A percentile compares a stretch with the other conserved stretches of the same genome.
phyloP scores from a whole-genome alignment of 1,140 invertebrate genomes.

The Pinna nobilis region DNA sequence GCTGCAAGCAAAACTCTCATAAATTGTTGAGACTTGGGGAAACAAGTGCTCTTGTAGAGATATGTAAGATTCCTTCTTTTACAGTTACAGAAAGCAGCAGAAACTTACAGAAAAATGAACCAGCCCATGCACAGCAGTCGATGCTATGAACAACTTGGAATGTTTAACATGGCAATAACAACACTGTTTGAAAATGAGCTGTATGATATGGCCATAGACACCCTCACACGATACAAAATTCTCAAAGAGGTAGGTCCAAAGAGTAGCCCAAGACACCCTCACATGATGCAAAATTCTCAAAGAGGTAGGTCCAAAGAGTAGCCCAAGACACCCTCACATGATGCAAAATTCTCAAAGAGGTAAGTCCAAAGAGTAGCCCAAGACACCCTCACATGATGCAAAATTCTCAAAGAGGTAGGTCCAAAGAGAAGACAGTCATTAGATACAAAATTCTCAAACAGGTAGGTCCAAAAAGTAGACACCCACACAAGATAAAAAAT shows the following conservation, averaged over 20 bases:
- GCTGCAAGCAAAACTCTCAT: too few relatives aligned
- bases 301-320: slow-evolving; percentile 31
- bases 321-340: slow-evolving; percentile 56
- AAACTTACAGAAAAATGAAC: slow-evolving; percentile 45
- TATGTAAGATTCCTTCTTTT: slow-evolving; percentile 20
- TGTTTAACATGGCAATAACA: slow-evolving; percentile 46
- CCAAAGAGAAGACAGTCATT: not conserved
- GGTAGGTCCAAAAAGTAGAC: too few relatives aligned
- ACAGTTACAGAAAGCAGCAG: slow-evolving; percentile 51
- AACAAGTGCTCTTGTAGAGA: not conserved
- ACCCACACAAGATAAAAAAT: too few relatives aligned
- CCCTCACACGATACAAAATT: slow-evolving; percentile 48
- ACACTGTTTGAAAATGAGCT: slow-evolving; percentile 48
- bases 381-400: slow-evolving; percentile 54
- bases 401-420: slow-evolving; percentile 33
- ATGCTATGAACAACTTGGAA: slow-evolving; percentile 54
- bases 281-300: slow-evolving; percentile 42
- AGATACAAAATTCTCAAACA: not conserved
- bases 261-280: slow-evolving; percentile 58
- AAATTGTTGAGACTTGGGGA: not conserved
- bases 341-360: slow-evolving; percentile 42
- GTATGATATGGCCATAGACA: slow-evolving; percentile 62
- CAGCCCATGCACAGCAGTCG: slow-evolving; percentile 42
- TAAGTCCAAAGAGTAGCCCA: slow-evolving; percentile 45
- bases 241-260: slow-evolving; percentile 21